phyloP scores from a whole-genome alignment of 2,113 vertebrate genomes.

The Zootoca vivipara region DNA sequence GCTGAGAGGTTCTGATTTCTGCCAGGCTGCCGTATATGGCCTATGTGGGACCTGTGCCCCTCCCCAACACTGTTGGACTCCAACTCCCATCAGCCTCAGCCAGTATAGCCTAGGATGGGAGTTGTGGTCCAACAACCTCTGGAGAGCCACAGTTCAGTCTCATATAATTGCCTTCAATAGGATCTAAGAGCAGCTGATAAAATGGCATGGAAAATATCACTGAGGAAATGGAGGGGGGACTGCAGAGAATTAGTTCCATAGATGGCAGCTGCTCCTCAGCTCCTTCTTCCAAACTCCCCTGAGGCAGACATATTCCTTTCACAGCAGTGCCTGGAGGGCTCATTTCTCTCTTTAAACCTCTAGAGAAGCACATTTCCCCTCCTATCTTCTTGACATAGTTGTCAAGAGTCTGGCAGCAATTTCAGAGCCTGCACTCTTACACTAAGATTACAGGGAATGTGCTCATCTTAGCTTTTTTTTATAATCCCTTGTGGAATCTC shows the following conservation, averaged over 20 bases:
- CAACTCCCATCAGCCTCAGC: background rate
- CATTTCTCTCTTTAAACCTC: background rate
- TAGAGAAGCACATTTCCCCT: background rate
- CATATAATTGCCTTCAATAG: background rate
- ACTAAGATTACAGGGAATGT: background rate
- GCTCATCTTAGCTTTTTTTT: background rate
- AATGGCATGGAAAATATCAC: background rate
- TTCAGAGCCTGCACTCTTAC: background rate
- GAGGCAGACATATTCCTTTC: background rate
- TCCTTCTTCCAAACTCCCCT: background rate
- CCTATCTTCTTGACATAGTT: background rate
- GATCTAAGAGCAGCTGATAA: background rate
- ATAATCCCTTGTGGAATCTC: background rate
- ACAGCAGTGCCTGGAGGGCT: background rate
- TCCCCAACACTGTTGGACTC: background rate
- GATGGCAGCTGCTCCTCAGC: background rate
- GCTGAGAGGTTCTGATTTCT: background rate
- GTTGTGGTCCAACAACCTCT: no score
- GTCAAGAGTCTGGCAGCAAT: background rate
- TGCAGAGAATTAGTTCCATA: background rate
- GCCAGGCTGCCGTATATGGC: background rate
- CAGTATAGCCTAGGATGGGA: no score
- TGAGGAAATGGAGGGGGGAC: background rate
- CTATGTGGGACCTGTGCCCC: background rate
- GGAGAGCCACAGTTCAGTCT: background rate